A percentile compares a stretch with the other conserved stretches of the same genome.
These are phyloP conservation scores for Bombus sylvicola DNA, from an alignment of 1,140 invertebrate genomes.

Conservation along the genomic window DNA sequence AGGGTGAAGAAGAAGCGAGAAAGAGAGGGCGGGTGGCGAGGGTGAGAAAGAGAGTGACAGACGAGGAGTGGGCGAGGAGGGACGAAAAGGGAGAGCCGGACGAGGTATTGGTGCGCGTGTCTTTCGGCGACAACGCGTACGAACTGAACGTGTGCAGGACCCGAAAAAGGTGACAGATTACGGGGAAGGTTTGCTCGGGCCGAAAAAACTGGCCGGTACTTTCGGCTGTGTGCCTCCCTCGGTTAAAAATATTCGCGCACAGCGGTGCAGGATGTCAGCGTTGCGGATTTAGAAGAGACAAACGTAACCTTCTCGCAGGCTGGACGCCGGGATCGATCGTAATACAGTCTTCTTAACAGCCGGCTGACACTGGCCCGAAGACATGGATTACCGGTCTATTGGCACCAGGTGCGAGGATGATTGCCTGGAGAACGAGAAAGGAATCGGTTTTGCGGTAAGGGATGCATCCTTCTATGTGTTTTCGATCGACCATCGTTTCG, in stretches of 20 bases:
- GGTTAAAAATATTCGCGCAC: conserved; percentile 54
- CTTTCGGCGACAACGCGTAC: conserved; percentile 43
- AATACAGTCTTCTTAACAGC: conserved; percentile 42
- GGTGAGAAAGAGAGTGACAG: conserved; percentile 12
- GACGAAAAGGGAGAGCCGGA: conserved; percentile 3
- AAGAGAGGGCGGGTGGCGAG: conserved; percentile 14
- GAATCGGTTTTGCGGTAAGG: conserved; percentile 72
- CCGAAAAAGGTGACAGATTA: conserved; percentile 47
- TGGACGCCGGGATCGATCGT: conserved; percentile 66
- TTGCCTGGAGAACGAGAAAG: conserved; percentile 73
- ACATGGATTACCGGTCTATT: conserved; percentile 72
- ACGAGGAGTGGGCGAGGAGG: conserved; percentile 7
- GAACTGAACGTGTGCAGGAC: conserved; percentile 26
- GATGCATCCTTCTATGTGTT: conserved; percentile 32
- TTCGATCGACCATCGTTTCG: not conserved
- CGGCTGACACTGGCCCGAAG: conserved; percentile 59
- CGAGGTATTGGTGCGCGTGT: conserved; percentile 33
- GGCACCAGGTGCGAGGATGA: conserved; percentile 76
- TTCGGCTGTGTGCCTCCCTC: not conserved
- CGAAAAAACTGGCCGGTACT: not conserved
- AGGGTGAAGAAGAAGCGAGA: conserved; percentile 3
- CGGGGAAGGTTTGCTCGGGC: conserved; percentile 32
- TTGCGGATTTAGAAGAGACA: conserved; percentile 46
- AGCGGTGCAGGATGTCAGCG: conserved; percentile 43
- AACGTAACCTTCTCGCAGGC: conserved; percentile 46